Evolutionary conservation across 2,797 vertebrate species (phyloP), one percentile per base, ranked within the genome.

Genomic region (Hydrocynus forskahlii): DNA sequence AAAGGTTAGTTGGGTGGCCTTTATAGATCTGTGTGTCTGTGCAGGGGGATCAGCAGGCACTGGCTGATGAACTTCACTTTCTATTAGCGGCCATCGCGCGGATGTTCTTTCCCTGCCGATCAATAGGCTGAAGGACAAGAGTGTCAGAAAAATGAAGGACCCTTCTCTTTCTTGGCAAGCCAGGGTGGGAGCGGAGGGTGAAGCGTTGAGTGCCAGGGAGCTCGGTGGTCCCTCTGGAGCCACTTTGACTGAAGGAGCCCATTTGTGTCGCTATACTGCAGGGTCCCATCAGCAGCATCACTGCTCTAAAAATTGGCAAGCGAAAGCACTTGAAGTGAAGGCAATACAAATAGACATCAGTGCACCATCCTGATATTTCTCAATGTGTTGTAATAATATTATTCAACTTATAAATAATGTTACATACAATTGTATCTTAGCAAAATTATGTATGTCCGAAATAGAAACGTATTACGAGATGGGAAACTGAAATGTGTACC

Each of bases 61-160:
- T 72, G 79, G 84, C 89, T 93, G 91, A 93, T 93, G 93, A 93
- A 94, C 92, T 94, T 93, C 92, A 93, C 88, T 94, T 93, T 94
- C 90, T 94, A 93, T 94, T 93, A 94, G 92, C 82, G 83, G 90
- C 88, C 84, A 88, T 91, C 88, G 87, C 86, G 86, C 88, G 86
- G 90, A 93, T 87, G 85, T 87, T 83, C 68, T 87, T 90, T 91
- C 80, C n/a, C 88, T 88, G 81, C 91, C 91, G 92, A 94, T 95
- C 94, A 93, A 95, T 95, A 94, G 89, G 86, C 91, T 94, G 92
- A 95, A 95, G 94, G 93, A 95, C 93, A 92, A 91, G 89, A 81
- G 86, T 94, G 93, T 94, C 92, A 94, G 88, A 93, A 92, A 95
- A 93, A 94, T 92, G 88, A 92, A 91, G 91, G 89, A 91, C 89